These are phyloP conservation scores for Falco novaeseelandiae DNA, from an alignment of 2,797 vertebrate genomes.

Conservation along the genomic window DNA sequence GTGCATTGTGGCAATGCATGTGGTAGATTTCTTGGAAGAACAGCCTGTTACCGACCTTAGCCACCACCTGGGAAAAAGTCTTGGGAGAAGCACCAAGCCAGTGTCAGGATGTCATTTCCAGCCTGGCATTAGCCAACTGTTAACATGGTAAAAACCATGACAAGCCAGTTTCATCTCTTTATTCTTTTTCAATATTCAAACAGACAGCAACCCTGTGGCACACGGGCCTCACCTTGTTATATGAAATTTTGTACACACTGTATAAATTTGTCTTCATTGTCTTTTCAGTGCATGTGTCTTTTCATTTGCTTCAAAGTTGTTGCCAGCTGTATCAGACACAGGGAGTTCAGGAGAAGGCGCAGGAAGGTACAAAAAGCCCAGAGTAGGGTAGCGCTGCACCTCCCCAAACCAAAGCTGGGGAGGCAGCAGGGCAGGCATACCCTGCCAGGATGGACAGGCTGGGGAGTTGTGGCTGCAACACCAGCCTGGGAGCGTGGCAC, in stretches of 20 bases:
- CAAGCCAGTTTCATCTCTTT: not conserved
- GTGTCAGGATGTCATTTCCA: not conserved
- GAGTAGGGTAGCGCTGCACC: not conserved
- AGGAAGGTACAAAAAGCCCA: not conserved
- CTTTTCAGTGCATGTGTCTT: not conserved
- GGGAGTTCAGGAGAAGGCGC: not conserved
- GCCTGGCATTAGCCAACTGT: not conserved
- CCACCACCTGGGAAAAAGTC: not conserved
- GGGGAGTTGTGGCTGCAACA: not conserved
- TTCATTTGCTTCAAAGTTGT: not conserved
- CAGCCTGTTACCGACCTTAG: not conserved
- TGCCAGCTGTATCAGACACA: not conserved
- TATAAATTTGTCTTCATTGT: not conserved
- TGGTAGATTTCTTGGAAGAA: not conserved
- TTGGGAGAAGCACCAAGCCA: not conserved
- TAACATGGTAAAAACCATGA: not conserved
- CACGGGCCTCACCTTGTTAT: not conserved
- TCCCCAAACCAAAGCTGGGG: not conserved
- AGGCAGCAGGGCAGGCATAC: not conserved
- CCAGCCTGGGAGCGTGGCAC: not conserved
- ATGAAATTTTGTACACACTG: not conserved
- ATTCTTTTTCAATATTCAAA: not conserved
- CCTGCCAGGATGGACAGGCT: not conserved
- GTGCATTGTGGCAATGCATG: not conserved
- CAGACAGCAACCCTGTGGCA: not conserved